phyloP scores from a whole-genome alignment of 2,888 invertebrate species.

The Lycophotia porphyrea region DNA sequence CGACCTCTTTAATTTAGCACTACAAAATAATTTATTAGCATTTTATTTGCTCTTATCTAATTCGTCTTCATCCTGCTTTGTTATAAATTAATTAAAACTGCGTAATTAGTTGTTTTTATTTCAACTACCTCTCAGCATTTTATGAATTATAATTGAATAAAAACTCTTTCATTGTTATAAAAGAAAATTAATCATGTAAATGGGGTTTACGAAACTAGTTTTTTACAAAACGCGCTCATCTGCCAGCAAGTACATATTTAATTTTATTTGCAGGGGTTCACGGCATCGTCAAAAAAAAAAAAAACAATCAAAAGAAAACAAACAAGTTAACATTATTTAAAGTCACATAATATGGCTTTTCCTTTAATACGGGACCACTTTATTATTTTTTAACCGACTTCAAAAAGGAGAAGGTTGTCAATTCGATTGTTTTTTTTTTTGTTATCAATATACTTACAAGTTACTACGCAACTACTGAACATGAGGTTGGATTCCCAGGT shows the following conservation, averaged over 20 bases:
- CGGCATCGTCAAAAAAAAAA: not conserved
- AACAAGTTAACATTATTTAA: conserved; percentile 1
- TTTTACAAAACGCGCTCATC: not conserved
- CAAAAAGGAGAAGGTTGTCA: too few relatives aligned
- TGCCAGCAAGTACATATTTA: too few relatives aligned
- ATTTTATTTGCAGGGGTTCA: too few relatives aligned
- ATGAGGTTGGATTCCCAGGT: not conserved
- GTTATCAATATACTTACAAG: not conserved
- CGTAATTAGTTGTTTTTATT: not conserved
- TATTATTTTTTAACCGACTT: too few relatives aligned
- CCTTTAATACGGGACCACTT: not conserved
- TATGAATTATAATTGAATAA: not conserved
- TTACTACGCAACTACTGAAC: not conserved
- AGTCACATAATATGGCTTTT: not conserved
- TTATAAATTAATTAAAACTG: conserved; percentile 18
- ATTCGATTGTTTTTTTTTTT: too few relatives aligned
- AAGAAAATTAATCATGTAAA: not conserved
- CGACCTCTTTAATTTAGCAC: conserved; percentile 5
- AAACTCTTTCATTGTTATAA: not conserved
- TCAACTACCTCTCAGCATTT: not conserved
- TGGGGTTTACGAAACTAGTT: not conserved
- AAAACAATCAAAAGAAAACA: not conserved
- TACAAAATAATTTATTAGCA: not conserved
- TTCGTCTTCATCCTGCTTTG: not conserved
- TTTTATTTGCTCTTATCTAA: conserved; percentile 3